A percentile compares a stretch with the other conserved stretches of the same genome.
Evolutionary conservation across 2,888 invertebrate genomes (phyloP).

Genomic region (Adelognathus sp.): DNA sequence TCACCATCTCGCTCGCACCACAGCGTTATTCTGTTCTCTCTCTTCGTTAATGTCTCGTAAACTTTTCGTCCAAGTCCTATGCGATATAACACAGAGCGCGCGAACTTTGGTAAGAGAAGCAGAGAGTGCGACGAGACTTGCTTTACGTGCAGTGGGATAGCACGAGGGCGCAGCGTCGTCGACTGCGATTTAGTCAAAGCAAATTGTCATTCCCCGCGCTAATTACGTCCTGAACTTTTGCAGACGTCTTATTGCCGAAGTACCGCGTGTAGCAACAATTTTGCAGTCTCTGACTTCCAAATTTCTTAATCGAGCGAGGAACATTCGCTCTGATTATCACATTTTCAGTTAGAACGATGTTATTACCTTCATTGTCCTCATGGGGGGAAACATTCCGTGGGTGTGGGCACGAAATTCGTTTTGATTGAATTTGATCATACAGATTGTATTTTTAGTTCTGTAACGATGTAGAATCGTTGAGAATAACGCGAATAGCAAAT

Average conservation of each 20-base stretch:
- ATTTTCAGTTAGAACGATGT: neutral
- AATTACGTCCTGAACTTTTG: conserved; percentile 62
- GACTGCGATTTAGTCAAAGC: conserved; percentile 60
- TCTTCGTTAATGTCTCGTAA: conserved; percentile 12
- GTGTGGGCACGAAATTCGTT: neutral
- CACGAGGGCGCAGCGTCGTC: conserved; percentile 16
- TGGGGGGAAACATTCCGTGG: neutral
- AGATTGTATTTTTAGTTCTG: conserved; percentile 30
- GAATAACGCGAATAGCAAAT: neutral
- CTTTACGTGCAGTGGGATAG: neutral
- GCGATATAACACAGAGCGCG: conserved; percentile 20
- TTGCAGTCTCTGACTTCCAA: conserved; percentile 28
- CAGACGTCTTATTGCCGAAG: conserved; percentile 42
- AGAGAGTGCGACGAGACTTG: neutral
- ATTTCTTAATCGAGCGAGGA: neutral
- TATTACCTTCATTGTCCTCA: too few relatives aligned
- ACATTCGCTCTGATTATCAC: neutral
- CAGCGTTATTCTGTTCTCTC: conserved; percentile 6
- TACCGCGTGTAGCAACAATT: conserved; percentile 12
- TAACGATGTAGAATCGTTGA: neutral
- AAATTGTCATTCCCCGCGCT: conserved; percentile 63
- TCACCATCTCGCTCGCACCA: conserved; percentile 25
- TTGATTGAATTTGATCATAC: conserved; percentile 47
- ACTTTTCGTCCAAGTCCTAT: conserved; percentile 44
- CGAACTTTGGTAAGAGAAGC: conserved; percentile 34